These are phyloP conservation scores for Noctua fimbriata DNA, from an alignment of 2,888 invertebrate species.

Conservation along the genomic window DNA sequence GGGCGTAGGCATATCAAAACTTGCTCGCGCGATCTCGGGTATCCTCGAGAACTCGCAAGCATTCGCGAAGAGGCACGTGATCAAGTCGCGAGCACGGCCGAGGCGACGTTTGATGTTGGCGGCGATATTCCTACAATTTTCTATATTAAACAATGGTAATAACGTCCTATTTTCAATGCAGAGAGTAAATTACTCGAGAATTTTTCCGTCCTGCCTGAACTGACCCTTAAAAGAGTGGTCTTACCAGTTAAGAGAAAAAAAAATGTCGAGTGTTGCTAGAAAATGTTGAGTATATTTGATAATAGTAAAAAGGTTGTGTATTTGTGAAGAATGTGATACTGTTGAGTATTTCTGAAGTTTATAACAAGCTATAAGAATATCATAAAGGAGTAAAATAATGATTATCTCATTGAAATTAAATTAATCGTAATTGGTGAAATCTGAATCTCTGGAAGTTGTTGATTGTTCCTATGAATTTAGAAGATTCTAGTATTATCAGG, in stretches of 20 bases:
- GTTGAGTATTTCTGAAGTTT: background rate
- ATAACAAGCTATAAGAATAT: background rate
- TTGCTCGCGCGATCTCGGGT: background rate
- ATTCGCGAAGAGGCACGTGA: no score
- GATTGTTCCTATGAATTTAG: background rate
- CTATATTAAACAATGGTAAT: background rate
- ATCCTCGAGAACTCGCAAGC: background rate
- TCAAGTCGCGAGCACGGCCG: no score
- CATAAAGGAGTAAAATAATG: background rate
- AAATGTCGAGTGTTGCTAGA: background rate
- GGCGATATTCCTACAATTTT: background rate
- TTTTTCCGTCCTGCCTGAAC: background rate
- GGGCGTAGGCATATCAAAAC: background rate
- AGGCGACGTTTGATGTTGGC: background rate
- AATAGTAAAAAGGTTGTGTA: slow-evolving; percentile 2
- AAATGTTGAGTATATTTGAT: background rate
- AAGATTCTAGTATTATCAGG: background rate
- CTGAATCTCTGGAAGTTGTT: background rate
- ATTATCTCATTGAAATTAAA: background rate
- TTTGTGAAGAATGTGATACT: background rate
- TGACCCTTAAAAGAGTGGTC: background rate
- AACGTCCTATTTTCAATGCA: background rate
- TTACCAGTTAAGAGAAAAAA: background rate
- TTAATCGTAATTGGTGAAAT: background rate
- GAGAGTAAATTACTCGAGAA: background rate